A percentile compares a stretch with the other conserved stretches of the same genome.
Evolutionary conservation across 2,113 vertebrate species (phyloP).

Genomic region (Barnardius zonarius): DNA sequence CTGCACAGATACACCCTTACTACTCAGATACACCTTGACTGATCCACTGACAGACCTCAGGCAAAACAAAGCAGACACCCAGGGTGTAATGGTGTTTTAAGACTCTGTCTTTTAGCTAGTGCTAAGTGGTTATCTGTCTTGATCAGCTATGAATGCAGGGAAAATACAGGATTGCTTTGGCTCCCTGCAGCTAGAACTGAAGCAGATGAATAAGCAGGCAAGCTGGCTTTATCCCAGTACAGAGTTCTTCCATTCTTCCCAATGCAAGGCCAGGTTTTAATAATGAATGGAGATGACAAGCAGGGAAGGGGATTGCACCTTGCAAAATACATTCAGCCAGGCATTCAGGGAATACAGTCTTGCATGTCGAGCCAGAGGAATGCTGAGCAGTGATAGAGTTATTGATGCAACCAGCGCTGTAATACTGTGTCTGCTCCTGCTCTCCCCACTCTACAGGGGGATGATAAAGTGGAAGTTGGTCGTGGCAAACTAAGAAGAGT

Average conservation of each 20-base stretch:
- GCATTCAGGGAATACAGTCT: neutral
- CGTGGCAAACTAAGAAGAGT: neutral
- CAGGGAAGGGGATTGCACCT: neutral
- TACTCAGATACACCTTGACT: neutral
- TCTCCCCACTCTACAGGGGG: neutral
- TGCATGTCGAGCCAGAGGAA: neutral
- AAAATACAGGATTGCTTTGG: neutral
- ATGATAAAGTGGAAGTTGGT: neutral
- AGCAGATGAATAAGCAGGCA: neutral
- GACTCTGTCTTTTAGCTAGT: neutral
- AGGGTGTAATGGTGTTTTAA: neutral
- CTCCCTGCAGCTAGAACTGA: neutral
- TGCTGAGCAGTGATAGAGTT: neutral
- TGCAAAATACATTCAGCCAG: neutral
- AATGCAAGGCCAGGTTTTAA: neutral
- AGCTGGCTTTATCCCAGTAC: neutral
- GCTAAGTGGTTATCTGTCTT: neutral
- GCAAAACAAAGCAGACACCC: neutral
- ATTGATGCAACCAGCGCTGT: neutral
- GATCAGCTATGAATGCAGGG: neutral
- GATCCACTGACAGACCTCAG: neutral
- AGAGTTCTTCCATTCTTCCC: neutral
- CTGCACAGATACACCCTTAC: neutral
- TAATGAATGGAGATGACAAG: neutral
- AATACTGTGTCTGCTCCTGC: accelerated